A percentile compares a stretch with the other conserved stretches of the same genome.
These are phyloP conservation scores for Indicator indicator DNA, from an alignment of 2,113 vertebrate genomes.

Conservation along the genomic window DNA sequence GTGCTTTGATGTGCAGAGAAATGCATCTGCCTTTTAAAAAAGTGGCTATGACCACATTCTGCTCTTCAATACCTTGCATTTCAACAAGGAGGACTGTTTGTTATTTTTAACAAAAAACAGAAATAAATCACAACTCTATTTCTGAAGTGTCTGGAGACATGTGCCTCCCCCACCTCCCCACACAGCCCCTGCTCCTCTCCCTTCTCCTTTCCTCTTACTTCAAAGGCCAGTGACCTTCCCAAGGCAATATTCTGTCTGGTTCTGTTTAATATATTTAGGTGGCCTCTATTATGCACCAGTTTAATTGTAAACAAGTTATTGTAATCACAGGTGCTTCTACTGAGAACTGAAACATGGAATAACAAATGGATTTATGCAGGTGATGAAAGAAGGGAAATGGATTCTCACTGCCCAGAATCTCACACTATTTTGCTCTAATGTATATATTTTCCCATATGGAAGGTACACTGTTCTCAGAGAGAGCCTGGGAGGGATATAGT, in stretches of 20 bases:
- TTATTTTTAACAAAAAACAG: conserved; percentile 17
- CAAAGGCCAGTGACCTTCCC: neutral
- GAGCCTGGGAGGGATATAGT: neutral
- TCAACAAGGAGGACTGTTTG: neutral
- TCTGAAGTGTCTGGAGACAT: neutral
- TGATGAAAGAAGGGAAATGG: neutral
- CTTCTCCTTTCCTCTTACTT: neutral
- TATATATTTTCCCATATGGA: neutral
- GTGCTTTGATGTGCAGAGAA: neutral
- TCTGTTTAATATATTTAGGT: neutral
- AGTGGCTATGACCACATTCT: neutral
- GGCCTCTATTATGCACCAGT: neutral
- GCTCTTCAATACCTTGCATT: neutral
- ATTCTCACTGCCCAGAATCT: neutral
- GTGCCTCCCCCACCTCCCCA: neutral
- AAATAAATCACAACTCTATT: conserved; percentile 23
- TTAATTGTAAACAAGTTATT: neutral
- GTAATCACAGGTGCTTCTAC: neutral
- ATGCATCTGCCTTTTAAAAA: conserved; percentile 7
- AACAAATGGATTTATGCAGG: neutral
- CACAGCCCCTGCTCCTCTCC: neutral
- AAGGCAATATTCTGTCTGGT: neutral
- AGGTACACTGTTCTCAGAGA: neutral
- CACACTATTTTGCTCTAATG: neutral
- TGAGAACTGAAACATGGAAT: neutral